These are phyloP conservation scores for Apodemia hepburni DNA, from an alignment of 2,888 invertebrate genomes.

Conservation along the genomic window DNA sequence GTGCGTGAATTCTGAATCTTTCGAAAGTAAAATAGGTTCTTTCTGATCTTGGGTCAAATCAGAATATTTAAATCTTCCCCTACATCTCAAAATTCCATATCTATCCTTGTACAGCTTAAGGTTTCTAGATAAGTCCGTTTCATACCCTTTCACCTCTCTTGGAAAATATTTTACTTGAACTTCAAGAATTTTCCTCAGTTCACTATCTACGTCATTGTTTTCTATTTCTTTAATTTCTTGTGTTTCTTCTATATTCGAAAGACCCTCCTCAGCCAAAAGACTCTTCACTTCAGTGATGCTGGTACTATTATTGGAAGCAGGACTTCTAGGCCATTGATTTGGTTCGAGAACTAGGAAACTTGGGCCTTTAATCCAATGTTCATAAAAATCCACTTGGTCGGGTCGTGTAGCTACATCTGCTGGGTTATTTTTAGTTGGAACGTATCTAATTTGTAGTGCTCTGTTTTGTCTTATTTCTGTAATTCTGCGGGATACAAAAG, in stretches of 20 bases:
- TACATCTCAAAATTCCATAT: slow-evolving; percentile 8
- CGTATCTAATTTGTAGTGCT: slow-evolving; percentile 16
- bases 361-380: slow-evolving; percentile 9
- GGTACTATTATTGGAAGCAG: too few species aligned
- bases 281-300: not conserved
- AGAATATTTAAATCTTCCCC: not conserved
- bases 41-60: not conserved
- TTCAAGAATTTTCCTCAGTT: not conserved
- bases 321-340: not conserved
- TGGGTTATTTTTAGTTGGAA: slow-evolving; percentile 21
- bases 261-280: slow-evolving; percentile 12
- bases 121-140: slow-evolving; percentile 17
- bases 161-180: slow-evolving; percentile 14
- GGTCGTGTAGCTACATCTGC: slow-evolving; percentile 21
- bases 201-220: not conserved
- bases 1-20: not conserved
- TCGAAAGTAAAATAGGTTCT: not conserved
- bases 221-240: too few species aligned
- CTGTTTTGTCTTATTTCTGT: slow-evolving; percentile 20
- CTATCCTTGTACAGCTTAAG: slow-evolving; percentile 12
- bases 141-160: slow-evolving; percentile 10
- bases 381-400: slow-evolving; percentile 2
- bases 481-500: slow-evolving; percentile 22
- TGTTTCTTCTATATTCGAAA: not conserved
- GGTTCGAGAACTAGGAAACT: not conserved